Conservation (phyloP, 1,140 invertebrate species). For the Drosophila virilis region DNA sequence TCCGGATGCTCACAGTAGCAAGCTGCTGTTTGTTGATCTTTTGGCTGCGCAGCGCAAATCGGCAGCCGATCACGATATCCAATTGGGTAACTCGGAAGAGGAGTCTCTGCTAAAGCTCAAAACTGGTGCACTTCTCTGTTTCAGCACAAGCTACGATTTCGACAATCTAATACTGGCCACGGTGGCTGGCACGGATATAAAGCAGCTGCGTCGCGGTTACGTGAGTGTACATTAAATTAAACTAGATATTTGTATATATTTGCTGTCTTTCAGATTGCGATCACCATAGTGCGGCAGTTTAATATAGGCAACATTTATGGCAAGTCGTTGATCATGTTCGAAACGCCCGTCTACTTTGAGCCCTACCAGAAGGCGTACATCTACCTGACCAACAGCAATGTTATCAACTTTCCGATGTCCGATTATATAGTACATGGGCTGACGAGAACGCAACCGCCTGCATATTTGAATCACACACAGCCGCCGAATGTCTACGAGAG, state of each 20-base stretch:
- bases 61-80: not conserved
- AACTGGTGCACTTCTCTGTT: constrained; percentile 89
- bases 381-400: constrained; percentile 86
- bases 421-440: constrained; percentile 86
- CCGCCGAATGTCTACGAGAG: constrained; percentile 29
- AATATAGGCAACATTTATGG: constrained; percentile 84
- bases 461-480: constrained; percentile 39
- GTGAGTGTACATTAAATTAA: constrained; percentile 71
- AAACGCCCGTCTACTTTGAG: constrained; percentile 89
- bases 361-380: constrained; percentile 88
- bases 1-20: constrained; percentile 1
- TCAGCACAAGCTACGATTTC: constrained; percentile 88
- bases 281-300: constrained; percentile 47
- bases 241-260: not conserved
- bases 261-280: constrained; percentile 75
- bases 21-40: constrained; percentile 67
- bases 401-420: constrained; percentile 87
- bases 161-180: constrained; percentile 88
- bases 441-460: constrained; percentile 31
- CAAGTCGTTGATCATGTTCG: constrained; percentile 86
- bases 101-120: constrained; percentile 85
- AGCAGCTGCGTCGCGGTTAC: constrained; percentile 78
- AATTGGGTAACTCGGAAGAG: constrained; percentile 11
- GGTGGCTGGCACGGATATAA: constrained; percentile 86
- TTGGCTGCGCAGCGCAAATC: constrained; percentile 37